Conservation (phyloP, 2,888 invertebrate genomes). For the Tiliacea aurago region DNA sequence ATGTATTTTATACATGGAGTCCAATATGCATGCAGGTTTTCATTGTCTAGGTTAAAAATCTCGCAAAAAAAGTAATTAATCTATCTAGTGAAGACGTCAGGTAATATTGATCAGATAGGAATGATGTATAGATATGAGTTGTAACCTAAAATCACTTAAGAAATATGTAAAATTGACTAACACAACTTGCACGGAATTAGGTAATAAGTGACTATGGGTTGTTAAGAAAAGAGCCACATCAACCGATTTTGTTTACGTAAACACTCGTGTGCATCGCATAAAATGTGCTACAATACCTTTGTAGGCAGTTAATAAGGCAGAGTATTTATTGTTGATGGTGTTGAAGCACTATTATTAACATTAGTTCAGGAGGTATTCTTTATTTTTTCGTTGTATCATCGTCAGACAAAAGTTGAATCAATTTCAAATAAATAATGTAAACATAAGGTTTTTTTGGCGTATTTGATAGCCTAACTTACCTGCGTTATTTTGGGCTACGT, state of each 20-base stretch:
- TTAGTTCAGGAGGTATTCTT: neutral
- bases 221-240: conserved; percentile 17
- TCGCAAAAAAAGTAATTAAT: too few species aligned
- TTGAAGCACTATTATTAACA: neutral
- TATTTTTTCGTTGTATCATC: neutral
- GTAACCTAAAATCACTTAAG: neutral
- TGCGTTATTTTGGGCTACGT: neutral
- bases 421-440: neutral
- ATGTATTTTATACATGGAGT: neutral
- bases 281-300: neutral
- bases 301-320: neutral
- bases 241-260: neutral
- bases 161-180: neutral
- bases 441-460: neutral
- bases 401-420: neutral
- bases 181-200: neutral
- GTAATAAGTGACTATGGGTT: conserved; percentile 1
- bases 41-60: neutral
- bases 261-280: neutral
- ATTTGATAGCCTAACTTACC: neutral
- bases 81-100: neutral
- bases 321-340: neutral
- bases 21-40: neutral
- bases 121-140: neutral
- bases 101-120: neutral